Percentiles rank a stretch among this genome's conserved stretches.
phyloP scores from a whole-genome alignment of 2,888 invertebrate species.

The Taenaris catops region DNA sequence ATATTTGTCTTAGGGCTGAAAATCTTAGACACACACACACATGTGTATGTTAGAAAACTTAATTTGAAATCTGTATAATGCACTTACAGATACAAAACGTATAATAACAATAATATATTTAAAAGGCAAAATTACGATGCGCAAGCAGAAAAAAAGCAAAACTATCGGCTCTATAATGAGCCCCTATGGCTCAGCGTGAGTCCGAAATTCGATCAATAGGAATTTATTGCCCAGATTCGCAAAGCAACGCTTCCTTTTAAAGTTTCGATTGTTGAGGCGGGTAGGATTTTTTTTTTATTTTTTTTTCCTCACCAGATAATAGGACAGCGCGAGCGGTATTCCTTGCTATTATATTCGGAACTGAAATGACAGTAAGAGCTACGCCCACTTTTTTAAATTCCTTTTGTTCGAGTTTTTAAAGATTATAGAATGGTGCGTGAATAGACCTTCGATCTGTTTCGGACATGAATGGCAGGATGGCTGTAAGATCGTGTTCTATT shows the following conservation, averaged over 20 bases:
- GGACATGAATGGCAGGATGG: constrained; percentile 23
- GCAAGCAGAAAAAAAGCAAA: constrained; percentile 44
- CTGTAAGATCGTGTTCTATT: constrained; percentile 2
- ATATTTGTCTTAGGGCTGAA: too few species aligned
- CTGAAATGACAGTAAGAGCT: constrained; percentile 67
- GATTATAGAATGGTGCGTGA: constrained; percentile 56
- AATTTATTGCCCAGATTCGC: constrained; percentile 77
- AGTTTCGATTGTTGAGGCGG: constrained; percentile 53
- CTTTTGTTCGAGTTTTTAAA: constrained; percentile 74
- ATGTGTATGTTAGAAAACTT: too few species aligned
- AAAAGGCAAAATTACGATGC: constrained; percentile 16
- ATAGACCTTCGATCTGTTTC: constrained; percentile 19
- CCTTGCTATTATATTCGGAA: constrained; percentile 56
- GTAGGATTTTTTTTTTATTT: constrained; percentile 36
- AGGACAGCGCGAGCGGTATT: constrained; percentile 56
- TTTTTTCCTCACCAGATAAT: constrained; percentile 43
- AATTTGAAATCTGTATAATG: too few species aligned
- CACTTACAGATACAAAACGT: too few species aligned
- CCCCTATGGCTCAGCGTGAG: constrained; percentile 76
- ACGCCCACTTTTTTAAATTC: constrained; percentile 74
- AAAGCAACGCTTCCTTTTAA: constrained; percentile 65
- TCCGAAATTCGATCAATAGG: constrained; percentile 75
- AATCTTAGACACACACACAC: too few species aligned
- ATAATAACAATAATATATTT: constrained; percentile 1
- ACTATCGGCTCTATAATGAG: constrained; percentile 68